phyloP scores from a whole-genome alignment of 1,140 invertebrate genomes.

The Melipona quadrifasciata region DNA sequence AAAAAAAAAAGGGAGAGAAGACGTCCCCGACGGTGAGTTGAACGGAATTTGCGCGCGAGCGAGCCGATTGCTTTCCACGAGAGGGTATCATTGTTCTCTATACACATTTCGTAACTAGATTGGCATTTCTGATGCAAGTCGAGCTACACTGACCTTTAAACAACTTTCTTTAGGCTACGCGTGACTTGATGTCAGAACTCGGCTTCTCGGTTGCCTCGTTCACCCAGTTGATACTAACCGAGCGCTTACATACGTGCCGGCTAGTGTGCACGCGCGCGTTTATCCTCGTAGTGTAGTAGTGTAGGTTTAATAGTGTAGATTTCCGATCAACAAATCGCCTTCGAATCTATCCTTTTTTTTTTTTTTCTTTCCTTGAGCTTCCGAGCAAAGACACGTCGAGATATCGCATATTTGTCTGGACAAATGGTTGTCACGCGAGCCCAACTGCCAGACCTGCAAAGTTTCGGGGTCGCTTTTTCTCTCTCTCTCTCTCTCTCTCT shows the following conservation, averaged over 20 bases:
- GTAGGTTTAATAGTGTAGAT: conserved; percentile 15
- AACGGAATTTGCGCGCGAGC: conserved; percentile 8
- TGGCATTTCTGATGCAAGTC: conserved; percentile 74
- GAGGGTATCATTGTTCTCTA: conserved; percentile 70
- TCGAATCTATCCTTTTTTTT: conserved; percentile 22
- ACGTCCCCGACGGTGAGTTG: background rate
- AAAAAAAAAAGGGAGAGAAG: too few species aligned
- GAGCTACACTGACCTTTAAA: conserved; percentile 74
- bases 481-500: too few species aligned
- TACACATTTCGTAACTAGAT: conserved; percentile 74
- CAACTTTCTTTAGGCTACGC: conserved; percentile 75
- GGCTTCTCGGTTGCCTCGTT: conserved; percentile 65
- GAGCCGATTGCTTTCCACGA: conserved; percentile 50
- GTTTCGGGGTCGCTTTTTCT: too few species aligned
- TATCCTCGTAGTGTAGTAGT: background rate
- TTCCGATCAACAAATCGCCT: conserved; percentile 35
- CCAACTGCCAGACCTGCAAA: too few species aligned
- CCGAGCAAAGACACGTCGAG: background rate
- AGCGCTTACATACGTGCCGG: conserved; percentile 12
- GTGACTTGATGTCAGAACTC: conserved; percentile 70
- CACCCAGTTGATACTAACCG: conserved; percentile 51
- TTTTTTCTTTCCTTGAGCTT: background rate
- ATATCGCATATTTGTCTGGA: background rate
- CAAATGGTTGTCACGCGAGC: conserved; percentile 25
- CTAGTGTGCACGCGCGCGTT: conserved; percentile 4